A percentile compares a stretch with the other conserved stretches of the same genome.
phyloP scores from a whole-genome alignment of 1,140 invertebrate species.

The Capitella teleta region DNA sequence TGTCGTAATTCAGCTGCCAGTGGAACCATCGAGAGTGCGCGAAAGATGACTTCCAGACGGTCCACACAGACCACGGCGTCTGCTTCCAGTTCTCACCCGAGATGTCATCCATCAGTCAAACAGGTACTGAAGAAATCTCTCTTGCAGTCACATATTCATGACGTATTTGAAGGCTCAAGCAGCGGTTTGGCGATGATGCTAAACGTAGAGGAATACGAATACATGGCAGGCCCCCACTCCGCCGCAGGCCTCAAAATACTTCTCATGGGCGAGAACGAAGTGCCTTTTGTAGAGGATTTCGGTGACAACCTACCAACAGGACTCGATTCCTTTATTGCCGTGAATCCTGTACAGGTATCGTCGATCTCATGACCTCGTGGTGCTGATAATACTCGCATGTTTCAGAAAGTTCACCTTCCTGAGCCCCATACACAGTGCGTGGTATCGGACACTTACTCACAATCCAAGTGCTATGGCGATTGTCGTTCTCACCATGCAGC shows the following conservation, averaged over 20 bases:
- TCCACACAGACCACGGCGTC: constrained; percentile 22
- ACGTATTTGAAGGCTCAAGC: constrained; percentile 28
- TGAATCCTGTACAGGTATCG: constrained; percentile 22
- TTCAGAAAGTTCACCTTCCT: too few species aligned
- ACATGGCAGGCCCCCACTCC: constrained; percentile 27
- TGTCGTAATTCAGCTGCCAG: too few species aligned
- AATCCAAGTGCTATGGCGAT: too few species aligned
- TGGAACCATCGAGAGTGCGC: constrained; percentile 19
- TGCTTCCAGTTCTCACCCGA: constrained; percentile 26
- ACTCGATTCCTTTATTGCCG: constrained; percentile 24
- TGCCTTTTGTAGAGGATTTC: constrained; percentile 23
- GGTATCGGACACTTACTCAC: too few species aligned
- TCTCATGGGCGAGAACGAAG: constrained; percentile 20
- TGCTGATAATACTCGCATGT: too few species aligned
- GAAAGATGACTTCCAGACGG: constrained; percentile 18
- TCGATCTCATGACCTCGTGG: too few species aligned
- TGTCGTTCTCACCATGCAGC: too few species aligned
- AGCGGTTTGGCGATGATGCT: constrained; percentile 23
- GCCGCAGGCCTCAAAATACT: constrained; percentile 27
- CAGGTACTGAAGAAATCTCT: too few species aligned
- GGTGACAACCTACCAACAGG: constrained; percentile 27
- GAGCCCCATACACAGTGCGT: too few species aligned
- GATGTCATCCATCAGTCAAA: too few species aligned
- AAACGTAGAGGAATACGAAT: constrained; percentile 32
- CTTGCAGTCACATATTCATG: too few species aligned